These are phyloP conservation scores for Chloroceryle aenea DNA, from an alignment of 2,113 vertebrate genomes.

Conservation along the genomic window DNA sequence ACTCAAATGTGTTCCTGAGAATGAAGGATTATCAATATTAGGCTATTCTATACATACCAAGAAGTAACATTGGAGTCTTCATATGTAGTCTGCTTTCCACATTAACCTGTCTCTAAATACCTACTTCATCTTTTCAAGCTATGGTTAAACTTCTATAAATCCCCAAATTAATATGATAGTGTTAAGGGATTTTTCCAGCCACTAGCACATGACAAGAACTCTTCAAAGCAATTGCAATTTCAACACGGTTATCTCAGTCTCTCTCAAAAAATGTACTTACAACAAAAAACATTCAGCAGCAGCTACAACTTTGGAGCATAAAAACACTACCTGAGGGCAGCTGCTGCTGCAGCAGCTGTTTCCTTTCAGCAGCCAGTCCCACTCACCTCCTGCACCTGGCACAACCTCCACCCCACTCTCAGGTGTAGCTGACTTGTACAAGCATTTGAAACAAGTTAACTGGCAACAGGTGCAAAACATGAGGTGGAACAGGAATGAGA, in stretches of 20 bases:
- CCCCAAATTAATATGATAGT: neutral
- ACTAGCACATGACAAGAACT: neutral
- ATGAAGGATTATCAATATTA: neutral
- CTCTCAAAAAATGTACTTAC: neutral
- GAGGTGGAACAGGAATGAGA: no score
- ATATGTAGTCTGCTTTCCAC: neutral
- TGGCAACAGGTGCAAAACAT: neutral
- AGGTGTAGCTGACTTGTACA: rapidly evolving
- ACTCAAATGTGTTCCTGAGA: neutral
- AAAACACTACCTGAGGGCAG: neutral
- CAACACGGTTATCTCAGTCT: neutral
- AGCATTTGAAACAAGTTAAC: neutral
- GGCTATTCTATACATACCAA: neutral
- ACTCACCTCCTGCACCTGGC: neutral
- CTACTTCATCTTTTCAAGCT: neutral
- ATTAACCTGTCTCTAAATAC: neutral
- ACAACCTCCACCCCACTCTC: rapidly evolving
- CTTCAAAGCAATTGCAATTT: neutral
- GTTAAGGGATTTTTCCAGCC: neutral
- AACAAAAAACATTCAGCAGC: rapidly evolving
- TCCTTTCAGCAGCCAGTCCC: rapidly evolving
- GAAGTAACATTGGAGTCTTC: neutral
- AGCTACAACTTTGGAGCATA: neutral
- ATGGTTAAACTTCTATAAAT: neutral
- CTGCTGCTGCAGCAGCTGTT: no score